phyloP scores from a whole-genome alignment of 2,113 vertebrate species.

The Lanius collurio region DNA sequence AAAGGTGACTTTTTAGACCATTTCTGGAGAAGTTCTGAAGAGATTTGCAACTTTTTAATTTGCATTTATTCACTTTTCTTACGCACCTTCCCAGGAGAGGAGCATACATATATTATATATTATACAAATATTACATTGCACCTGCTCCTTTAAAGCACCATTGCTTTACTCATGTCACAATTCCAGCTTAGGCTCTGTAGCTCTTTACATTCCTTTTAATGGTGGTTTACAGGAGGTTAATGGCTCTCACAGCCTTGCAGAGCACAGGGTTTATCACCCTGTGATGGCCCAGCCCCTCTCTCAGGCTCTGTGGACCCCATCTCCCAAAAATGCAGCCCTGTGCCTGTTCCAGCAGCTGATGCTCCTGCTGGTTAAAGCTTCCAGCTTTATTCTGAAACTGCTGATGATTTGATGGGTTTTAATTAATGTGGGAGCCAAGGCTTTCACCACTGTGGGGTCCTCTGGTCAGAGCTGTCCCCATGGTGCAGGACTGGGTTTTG shows the following conservation, averaged over 20 bases:
- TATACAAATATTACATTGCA: neutral
- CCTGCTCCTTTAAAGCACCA: neutral
- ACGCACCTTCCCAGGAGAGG: fast-evolving
- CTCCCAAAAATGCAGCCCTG: neutral
- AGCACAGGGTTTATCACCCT: neutral
- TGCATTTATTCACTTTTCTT: neutral
- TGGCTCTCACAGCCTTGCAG: neutral
- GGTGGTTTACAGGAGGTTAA: neutral
- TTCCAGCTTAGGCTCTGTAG: neutral
- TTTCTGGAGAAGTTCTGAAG: neutral
- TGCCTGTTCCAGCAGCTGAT: neutral
- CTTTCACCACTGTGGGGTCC: neutral
- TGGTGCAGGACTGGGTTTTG: neutral
- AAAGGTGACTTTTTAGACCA: neutral
- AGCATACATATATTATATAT: fast-evolving
- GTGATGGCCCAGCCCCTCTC: neutral
- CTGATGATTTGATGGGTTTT: neutral
- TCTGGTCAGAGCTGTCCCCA: neutral
- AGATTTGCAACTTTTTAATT: neutral
- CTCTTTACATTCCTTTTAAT: neutral
- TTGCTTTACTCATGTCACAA: fast-evolving
- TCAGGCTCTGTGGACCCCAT: neutral
- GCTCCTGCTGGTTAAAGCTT: neutral
- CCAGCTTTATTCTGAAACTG: neutral
- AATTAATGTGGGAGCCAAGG: neutral